Base-by-base conservation (phyloP, 2,113 vertebrate genomes). In the Mobula hypostoma region DNA sequence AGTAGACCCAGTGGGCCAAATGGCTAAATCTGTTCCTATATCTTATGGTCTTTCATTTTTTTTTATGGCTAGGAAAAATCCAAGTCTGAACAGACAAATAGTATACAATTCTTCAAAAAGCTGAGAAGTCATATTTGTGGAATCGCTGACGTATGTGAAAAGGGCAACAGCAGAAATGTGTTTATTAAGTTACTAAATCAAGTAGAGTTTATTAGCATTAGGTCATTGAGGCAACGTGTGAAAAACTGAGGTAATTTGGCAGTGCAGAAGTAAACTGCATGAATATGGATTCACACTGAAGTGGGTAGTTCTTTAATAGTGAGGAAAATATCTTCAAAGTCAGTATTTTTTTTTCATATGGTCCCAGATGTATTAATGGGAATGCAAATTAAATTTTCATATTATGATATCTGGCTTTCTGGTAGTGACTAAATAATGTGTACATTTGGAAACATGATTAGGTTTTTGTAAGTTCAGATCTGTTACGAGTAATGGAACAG, bases 131-230 rank as follows among this genome's bases (percentile, higher is more conserved):
- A 93, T 68, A 93, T 74, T 93, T 93, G 66, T 56, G 74, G 32
- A 76, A 76, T 93, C 91, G 48, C 91, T 93, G 91, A 74, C 70
- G 70, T 93, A 93, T 74, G 40, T 76, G 36, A 93, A 93, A 93
- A 93, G 40, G 70, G 24, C 68, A 93, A 93, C 88, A 29, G 70
- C 91, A 72, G 14, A 93, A 72, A 93, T 72, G 70, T 72, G 66
- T 93, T 93, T 72, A 93, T 93, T 93, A 74, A 93, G 91, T 93
- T 74, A 76, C 90, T 74, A 93, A 93, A 93, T 93, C 68, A 76
- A 93, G 70, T 93, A 36, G 72, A 93, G 68, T 72, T 93, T 74
- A 32, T 93, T 72, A 93, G 91, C 68, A 48, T 74, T 93, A 76
- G 68, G 70, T 76, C 91, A 93, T 40, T 74, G 90, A 72, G 90